Conservation (phyloP, 2,113 vertebrate genomes). For the Thalassarche chlororhynchos region DNA sequence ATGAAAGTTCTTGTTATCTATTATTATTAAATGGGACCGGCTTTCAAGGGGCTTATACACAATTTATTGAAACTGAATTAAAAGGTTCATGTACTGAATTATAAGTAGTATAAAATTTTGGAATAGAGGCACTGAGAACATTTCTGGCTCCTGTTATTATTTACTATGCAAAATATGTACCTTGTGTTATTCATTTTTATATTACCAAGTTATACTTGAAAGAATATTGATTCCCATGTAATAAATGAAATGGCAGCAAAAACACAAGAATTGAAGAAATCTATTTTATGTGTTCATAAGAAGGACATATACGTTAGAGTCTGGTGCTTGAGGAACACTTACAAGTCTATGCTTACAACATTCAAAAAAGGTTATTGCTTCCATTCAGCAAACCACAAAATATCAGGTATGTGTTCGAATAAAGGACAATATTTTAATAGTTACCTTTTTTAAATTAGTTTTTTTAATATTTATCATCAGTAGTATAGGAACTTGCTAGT, state of each 20-base stretch:
- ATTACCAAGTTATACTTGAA: background rate
- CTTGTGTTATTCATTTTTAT: background rate
- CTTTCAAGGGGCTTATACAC: conserved; percentile 17
- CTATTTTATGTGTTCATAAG: background rate
- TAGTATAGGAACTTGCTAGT: background rate
- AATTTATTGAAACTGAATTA: conserved; percentile 28
- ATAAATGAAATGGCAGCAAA: background rate
- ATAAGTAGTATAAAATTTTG: background rate
- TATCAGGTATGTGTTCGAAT: background rate
- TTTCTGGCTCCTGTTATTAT: background rate
- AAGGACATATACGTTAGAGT: background rate
- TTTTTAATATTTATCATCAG: background rate
- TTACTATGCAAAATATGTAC: background rate
- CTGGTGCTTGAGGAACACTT: background rate
- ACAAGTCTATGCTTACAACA: background rate
- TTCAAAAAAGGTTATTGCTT: background rate
- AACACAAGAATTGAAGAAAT: background rate
- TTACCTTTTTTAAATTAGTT: background rate
- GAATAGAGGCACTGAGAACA: background rate
- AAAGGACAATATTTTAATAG: background rate
- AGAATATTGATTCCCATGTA: background rate
- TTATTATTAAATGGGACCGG: background rate
- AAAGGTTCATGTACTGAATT: background rate
- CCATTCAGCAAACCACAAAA: background rate
- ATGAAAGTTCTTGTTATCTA: conserved; percentile 9